These are phyloP conservation scores for Leptinotarsa rubiginosa DNA, from an alignment of 2,888 invertebrate genomes.

Conservation along the genomic window DNA sequence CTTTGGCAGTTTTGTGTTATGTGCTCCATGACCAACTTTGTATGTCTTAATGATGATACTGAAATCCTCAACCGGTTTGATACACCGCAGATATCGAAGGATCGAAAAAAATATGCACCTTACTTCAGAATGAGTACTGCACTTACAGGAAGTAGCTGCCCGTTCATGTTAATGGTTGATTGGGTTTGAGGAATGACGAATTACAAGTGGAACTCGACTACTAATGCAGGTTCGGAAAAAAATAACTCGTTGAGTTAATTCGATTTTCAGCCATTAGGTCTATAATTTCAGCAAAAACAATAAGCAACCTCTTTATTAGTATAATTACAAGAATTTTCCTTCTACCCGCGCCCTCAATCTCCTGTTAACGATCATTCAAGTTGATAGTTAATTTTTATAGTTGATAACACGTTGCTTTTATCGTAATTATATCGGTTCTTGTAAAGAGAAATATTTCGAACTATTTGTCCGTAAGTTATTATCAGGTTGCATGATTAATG, in stretches of 20 bases:
- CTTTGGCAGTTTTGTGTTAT: too few species aligned
- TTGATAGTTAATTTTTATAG: slow-evolving; percentile 1
- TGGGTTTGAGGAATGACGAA: neutral
- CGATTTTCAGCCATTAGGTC: neutral
- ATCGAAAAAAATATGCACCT: neutral
- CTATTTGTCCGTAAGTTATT: slow-evolving; percentile 27
- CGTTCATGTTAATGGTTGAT: slow-evolving; percentile 11
- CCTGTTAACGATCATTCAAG: slow-evolving; percentile 6
- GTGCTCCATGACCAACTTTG: too few species aligned
- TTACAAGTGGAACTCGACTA: neutral
- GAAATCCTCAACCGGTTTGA: too few species aligned
- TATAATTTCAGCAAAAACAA: slow-evolving; percentile 26
- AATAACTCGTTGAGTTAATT: slow-evolving; percentile 2
- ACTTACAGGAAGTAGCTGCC: slow-evolving; percentile 7
- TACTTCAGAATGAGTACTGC: neutral
- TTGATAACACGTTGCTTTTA: slow-evolving; percentile 12
- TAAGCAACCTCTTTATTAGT: slow-evolving; percentile 6
- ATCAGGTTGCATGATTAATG: slow-evolving; percentile 25
- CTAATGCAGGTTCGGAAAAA: slow-evolving; percentile 6
- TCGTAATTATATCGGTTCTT: slow-evolving; percentile 20
- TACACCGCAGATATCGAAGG: neutral
- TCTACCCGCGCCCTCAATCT: slow-evolving; percentile 19
- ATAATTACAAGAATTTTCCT: slow-evolving; percentile 8
- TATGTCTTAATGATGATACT: too few species aligned
- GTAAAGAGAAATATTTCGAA: slow-evolving; percentile 6